Base-by-base conservation (phyloP, 1,140 invertebrate genomes). In the Brachionus rotundiformis region DNA sequence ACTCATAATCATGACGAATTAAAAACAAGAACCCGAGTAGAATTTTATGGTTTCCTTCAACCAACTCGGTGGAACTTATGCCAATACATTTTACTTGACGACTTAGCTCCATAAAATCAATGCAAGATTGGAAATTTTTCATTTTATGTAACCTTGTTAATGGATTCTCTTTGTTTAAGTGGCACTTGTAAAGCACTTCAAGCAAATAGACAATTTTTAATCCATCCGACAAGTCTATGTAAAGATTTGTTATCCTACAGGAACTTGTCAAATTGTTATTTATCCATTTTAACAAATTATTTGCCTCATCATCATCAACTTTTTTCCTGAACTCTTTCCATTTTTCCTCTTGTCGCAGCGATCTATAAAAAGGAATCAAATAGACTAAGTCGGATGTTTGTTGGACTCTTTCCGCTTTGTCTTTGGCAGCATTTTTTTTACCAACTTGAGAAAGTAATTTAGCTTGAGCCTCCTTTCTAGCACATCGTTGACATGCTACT, bases 51-150 rank as follows among this genome's bases (percentile, higher is more conserved):
- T 79, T 79, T 23, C 76, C 76, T 0, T 79, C 23, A 23, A 39
- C 76, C n/a, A 79, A 25, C 4, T 79, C 76, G 19, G 0, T 36
- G 7, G 76, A 25, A 63, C 10, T 54, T 10, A 79, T 79, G 5
- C 59, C 59, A 11, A 79, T 19, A 41, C 76, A 79, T 33, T 79
- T 63, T 2, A 79, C 76, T n/a, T 41, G 33, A 2, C 76, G 76
- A 16, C 29, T 31, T 29, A 33, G 10, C 41, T 79, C 47, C 76
- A 79, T 54, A n/a, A 59, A 79, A 59, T 79, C 29, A 63, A 79
- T 54, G 36, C 76, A 79, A 10, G 59, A 31, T 27, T 79, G 47
- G 59, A 59, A 79, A 63, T 79, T 79, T 63, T 79, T 79, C 11
- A 79, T 63, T 27, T 13, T 54, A 79, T 79, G 76, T 11, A 79